Percentiles rank a stretch among this genome's conserved stretches.
Conservation (phyloP, 2,888 invertebrate genomes). For the Cryptophagus acutangulus region DNA sequence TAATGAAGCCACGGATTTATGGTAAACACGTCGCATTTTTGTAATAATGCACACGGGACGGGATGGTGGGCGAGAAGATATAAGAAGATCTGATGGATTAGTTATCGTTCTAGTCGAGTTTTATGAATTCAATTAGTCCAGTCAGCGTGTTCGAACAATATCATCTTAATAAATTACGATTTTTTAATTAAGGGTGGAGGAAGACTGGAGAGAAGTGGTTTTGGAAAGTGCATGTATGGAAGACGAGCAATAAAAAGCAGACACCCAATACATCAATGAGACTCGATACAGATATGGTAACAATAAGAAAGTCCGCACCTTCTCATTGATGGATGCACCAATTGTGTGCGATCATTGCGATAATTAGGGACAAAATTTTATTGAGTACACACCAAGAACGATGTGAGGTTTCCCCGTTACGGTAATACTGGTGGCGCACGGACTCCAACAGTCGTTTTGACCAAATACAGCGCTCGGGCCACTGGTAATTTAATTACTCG, state of each 20-base stretch:
- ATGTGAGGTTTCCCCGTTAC: conserved; percentile 27
- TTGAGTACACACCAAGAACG: conserved; percentile 15
- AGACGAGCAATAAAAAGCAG: no score
- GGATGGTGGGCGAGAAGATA: conserved; percentile 4
- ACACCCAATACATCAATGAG: no score
- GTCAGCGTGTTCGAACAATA: background rate
- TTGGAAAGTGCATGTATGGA: no score
- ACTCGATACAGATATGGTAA: conserved; percentile 22
- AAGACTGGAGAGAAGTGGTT: no score
- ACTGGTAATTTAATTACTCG: conserved; percentile 29
- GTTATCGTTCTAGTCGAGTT: background rate
- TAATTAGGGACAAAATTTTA: conserved; percentile 32
- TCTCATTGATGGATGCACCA: conserved; percentile 13
- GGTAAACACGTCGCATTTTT: conserved; percentile 10
- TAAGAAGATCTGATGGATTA: background rate
- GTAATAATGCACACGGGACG: conserved; percentile 4
- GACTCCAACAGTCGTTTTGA: conserved; percentile 34
- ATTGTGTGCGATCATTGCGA: conserved; percentile 15
- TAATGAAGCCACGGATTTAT: conserved; percentile 38
- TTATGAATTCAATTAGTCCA: conserved; percentile 4
- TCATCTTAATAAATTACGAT: background rate
- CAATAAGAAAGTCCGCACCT: conserved; percentile 27
- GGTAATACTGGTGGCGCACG: conserved; percentile 40
- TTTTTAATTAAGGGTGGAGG: no score
- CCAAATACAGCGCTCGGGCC: conserved; percentile 35